Conservation (phyloP, 2,888 invertebrate genomes). For the Archaeoteleia sp. region DNA sequence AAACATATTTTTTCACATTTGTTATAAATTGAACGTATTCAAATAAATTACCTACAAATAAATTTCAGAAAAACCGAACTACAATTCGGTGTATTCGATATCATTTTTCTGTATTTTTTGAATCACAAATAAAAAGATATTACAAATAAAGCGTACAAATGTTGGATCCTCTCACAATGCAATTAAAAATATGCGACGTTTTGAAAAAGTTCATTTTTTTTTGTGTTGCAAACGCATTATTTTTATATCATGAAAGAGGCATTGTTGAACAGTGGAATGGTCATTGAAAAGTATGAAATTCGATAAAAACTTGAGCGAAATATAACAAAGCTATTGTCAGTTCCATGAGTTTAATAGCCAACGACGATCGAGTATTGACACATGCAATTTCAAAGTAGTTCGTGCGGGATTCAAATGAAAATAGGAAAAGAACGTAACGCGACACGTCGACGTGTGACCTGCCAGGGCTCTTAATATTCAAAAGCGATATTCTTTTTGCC, state of each 20-base stretch:
- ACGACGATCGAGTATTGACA: conserved; percentile 44
- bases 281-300: conserved; percentile 38
- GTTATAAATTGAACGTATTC: too few relatives aligned
- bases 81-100: too few relatives aligned
- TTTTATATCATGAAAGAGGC: conserved; percentile 17
- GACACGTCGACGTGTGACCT: conserved; percentile 36
- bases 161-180: conserved; percentile 6
- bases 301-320: conserved; percentile 40
- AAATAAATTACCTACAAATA: too few relatives aligned
- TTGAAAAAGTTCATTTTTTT: conserved; percentile 1
- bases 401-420: conserved; percentile 20
- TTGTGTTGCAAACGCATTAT: conserved; percentile 5
- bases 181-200: conserved; percentile 7
- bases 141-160: background rate
- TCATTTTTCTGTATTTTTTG: background rate
- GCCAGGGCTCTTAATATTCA: conserved; percentile 42
- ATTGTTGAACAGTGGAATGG: conserved; percentile 30
- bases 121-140: background rate
- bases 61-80: too few relatives aligned
- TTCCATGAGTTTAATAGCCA: conserved; percentile 33
- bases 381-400: conserved; percentile 38
- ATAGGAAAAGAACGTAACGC: conserved; percentile 17
- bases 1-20: too few relatives aligned
- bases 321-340: conserved; percentile 43
- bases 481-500: conserved; percentile 32